Evolutionary conservation across 2,797 vertebrate genomes (phyloP).

Genomic region (Micromesistius poutassou): DNA sequence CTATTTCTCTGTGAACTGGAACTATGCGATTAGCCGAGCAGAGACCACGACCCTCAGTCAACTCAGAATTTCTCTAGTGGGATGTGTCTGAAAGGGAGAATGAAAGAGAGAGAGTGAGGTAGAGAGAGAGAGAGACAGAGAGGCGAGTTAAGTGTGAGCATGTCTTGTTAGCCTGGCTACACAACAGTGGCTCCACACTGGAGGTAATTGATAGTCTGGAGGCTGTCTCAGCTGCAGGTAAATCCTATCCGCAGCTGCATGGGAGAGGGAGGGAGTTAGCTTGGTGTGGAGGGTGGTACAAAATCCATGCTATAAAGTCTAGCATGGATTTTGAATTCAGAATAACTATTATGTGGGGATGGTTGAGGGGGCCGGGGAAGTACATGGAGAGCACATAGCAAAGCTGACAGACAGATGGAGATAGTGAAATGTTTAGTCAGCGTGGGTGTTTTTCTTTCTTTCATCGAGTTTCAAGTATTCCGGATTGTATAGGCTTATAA

Average conservation of each 20-base stretch:
- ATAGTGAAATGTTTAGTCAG: slow-evolving; percentile 34
- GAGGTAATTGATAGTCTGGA: slow-evolving; percentile 76
- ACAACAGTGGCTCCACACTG: slow-evolving; percentile 67
- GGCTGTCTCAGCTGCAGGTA: slow-evolving; percentile 74
- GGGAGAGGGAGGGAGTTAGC: slow-evolving; percentile 26
- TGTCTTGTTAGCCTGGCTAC: slow-evolving; percentile 60
- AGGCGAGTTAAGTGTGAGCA: slow-evolving; percentile 23
- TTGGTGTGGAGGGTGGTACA: slow-evolving; percentile 39
- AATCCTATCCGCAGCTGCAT: slow-evolving; percentile 67
- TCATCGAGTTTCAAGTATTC: neutral
- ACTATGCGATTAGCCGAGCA: neutral
- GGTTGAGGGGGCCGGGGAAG: neutral
- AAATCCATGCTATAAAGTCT: too few relatives aligned
- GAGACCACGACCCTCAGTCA: slow-evolving; percentile 22
- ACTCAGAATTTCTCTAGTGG: slow-evolving; percentile 39
- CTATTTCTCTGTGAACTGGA: neutral
- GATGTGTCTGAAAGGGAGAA: slow-evolving; percentile 25
- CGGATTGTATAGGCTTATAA: neutral
- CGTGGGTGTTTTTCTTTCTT: slow-evolving; percentile 16
- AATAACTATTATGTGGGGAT: slow-evolving; percentile 52
- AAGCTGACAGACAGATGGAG: slow-evolving; percentile 26
- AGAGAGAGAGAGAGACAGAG: neutral
- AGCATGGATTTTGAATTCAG: slow-evolving; percentile 60
- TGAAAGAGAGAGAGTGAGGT: neutral
- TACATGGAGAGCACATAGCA: slow-evolving; percentile 20